Conservation (phyloP, 2,888 invertebrate genomes). For the Balanococcus diminutus region DNA sequence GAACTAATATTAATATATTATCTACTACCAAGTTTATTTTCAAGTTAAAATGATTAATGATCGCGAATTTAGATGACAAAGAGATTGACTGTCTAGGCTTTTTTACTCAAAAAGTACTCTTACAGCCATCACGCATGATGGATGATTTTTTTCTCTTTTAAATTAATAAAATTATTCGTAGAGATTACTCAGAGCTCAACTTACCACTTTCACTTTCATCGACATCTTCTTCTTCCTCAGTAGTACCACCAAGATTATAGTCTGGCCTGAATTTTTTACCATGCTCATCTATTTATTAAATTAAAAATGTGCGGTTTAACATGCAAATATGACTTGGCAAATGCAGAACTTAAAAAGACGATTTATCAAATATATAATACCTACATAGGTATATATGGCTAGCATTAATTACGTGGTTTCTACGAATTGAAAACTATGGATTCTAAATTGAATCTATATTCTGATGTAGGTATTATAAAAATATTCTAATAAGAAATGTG, state of each 20-base stretch:
- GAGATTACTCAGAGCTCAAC: neutral
- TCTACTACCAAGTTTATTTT: neutral
- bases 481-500: neutral
- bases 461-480: neutral
- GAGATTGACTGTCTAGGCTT: neutral
- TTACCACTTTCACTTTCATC: constrained; percentile 52
- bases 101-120: neutral
- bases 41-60: neutral
- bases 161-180: neutral
- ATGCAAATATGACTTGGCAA: constrained; percentile 28
- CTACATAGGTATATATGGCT: neutral
- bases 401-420: neutral
- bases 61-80: too few species aligned
- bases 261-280: constrained; percentile 57
- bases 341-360: neutral
- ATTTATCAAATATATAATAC: neutral
- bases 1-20: neutral
- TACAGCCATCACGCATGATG: neutral
- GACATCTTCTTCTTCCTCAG: constrained; percentile 58
- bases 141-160: neutral
- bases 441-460: neutral
- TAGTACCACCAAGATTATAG: constrained; percentile 58
- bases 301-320: constrained; percentile 43
- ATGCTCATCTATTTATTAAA: constrained; percentile 57
- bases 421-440: neutral